Evolutionary conservation across 2,113 vertebrate species (phyloP).

Genomic region (Lampris megalopsis): DNA sequence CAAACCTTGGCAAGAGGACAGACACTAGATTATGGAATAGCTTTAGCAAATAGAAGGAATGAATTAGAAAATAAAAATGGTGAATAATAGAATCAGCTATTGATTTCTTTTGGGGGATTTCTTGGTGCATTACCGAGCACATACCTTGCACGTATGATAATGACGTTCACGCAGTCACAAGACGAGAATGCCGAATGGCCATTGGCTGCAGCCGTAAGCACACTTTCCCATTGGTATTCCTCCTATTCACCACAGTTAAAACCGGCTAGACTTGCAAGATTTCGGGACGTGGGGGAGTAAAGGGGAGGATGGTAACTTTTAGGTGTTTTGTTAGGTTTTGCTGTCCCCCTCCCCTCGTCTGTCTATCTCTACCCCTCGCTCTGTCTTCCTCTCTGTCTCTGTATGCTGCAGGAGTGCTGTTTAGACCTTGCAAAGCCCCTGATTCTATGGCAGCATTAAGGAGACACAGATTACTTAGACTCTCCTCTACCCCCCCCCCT

Average conservation of each 20-base stretch:
- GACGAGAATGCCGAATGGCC: neutral
- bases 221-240: constrained; percentile 46
- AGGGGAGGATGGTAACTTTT: constrained; percentile 44
- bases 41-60: neutral
- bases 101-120: constrained; percentile 16
- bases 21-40: neutral
- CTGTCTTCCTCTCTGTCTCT: constrained; percentile 19
- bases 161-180: constrained; percentile 13
- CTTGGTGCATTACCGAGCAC: constrained; percentile 15
- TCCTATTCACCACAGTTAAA: constrained; percentile 54
- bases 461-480: constrained; percentile 45
- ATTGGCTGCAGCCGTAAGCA: constrained; percentile 12
- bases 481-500: constrained; percentile 31
- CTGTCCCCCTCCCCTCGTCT: constrained; percentile 13
- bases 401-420: constrained; percentile 43
- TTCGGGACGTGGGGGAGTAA: constrained; percentile 57
- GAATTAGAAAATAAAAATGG: no score
- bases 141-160: constrained; percentile 9
- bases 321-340: constrained; percentile 7
- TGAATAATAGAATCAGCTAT: constrained; percentile 27
- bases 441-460: constrained; percentile 47
- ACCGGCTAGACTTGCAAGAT: constrained; percentile 49
- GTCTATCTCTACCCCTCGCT: neutral
- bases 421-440: constrained; percentile 50
- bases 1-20: neutral